phyloP scores from a whole-genome alignment of 2,797 vertebrate species.

The Gastrophryne carolinensis region DNA sequence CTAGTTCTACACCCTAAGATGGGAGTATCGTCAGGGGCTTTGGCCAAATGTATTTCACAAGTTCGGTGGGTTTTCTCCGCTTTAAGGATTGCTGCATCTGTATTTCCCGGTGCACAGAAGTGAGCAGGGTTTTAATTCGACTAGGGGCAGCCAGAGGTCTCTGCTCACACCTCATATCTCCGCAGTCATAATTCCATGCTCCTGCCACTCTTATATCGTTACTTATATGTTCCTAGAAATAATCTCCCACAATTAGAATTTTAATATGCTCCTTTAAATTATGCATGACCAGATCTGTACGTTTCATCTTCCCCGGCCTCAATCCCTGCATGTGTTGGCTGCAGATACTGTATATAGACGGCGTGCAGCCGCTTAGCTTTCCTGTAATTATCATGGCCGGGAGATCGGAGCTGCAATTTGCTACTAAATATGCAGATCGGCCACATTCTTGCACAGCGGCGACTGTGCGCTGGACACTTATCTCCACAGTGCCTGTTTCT shows the following conservation, averaged over 20 bases:
- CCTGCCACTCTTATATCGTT: neutral
- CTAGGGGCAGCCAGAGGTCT: neutral
- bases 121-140: neutral
- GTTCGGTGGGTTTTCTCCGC: no score
- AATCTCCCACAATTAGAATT: neutral
- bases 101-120: no score
- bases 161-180: neutral
- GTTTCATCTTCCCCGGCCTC: neutral
- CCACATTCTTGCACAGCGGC: constrained; percentile 3
- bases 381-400: constrained; percentile 5
- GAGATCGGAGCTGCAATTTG: neutral
- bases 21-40: no score
- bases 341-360: neutral
- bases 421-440: constrained; percentile 4
- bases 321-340: neutral
- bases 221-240: neutral
- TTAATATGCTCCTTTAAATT: neutral
- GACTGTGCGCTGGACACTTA: constrained; percentile 4
- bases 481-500: constrained; percentile 7
- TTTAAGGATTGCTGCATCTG: no score
- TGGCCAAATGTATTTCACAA: no score
- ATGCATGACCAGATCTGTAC: neutral
- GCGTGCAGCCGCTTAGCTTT: neutral
- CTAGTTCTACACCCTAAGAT: no score
- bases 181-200: neutral